Conservation (phyloP, 2,113 vertebrate genomes). For the Eira barbara region DNA sequence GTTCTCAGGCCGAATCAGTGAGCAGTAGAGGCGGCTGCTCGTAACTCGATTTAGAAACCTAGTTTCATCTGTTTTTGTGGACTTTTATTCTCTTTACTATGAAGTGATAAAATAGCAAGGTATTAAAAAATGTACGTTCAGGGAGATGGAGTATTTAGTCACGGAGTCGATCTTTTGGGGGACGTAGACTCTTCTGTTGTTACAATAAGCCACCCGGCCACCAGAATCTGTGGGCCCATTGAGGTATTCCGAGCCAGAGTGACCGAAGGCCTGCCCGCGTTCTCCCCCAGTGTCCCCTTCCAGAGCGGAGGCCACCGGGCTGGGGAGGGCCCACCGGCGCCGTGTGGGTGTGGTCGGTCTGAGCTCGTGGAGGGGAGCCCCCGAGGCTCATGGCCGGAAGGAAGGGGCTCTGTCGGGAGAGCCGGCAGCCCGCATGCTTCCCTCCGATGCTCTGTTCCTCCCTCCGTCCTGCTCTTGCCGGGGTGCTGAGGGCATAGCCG, state of each 20-base stretch:
- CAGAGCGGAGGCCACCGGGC: background rate
- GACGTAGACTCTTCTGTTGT: background rate
- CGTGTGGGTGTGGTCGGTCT: background rate
- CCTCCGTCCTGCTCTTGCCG: background rate
- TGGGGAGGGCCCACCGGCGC: no score
- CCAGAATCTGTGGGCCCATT: background rate
- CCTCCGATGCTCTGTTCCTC: background rate
- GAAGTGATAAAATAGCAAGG: background rate
- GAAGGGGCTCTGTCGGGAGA: no score
- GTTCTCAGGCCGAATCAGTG: constrained; percentile 62
- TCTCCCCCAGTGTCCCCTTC: background rate
- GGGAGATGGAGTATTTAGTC: background rate
- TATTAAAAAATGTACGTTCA: background rate
- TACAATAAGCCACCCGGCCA: background rate
- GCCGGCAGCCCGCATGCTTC: background rate
- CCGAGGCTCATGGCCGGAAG: background rate
- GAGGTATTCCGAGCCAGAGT: background rate
- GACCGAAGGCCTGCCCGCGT: background rate
- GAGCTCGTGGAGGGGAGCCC: no score
- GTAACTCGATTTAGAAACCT: constrained; percentile 69
- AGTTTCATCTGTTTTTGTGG: constrained; percentile 39
- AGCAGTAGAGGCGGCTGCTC: constrained; percentile 46
- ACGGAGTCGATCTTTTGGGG: background rate
- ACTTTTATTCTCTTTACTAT: constrained; percentile 24
- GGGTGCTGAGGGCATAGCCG: background rate